Evolutionary conservation across 2,113 vertebrate genomes (phyloP).

Genomic region (Cygnus atratus): DNA sequence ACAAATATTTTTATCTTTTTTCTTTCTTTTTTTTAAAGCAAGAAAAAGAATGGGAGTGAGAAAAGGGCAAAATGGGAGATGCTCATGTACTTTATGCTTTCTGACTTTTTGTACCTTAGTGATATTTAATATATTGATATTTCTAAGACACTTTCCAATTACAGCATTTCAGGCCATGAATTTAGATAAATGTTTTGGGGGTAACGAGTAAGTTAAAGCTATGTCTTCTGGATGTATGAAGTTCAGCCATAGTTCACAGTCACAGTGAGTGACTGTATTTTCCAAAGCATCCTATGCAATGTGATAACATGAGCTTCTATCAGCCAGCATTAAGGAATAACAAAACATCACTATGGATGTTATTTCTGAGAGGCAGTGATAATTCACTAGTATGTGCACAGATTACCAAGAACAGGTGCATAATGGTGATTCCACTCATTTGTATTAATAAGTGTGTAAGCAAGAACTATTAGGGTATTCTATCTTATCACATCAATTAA

Average conservation of each 20-base stretch:
- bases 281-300: slow-evolving; percentile 42
- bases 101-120: background rate
- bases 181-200: background rate
- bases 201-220: background rate
- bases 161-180: background rate
- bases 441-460: slow-evolving; percentile 56
- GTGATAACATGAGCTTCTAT: slow-evolving; percentile 12
- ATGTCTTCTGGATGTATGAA: background rate
- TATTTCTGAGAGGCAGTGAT: slow-evolving; percentile 8
- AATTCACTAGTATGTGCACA: slow-evolving; percentile 19
- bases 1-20: background rate
- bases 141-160: background rate
- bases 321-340: slow-evolving; percentile 13
- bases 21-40: too few relatives aligned
- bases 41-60: background rate
- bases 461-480: background rate
- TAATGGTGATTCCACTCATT: slow-evolving; percentile 41
- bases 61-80: background rate
- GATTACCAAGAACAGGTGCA: slow-evolving; percentile 63
- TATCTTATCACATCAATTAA: slow-evolving; percentile 61
- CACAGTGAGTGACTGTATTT: background rate
- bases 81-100: background rate
- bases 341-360: background rate
- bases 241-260: slow-evolving; percentile 35
- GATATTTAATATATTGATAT: background rate